Percentiles rank a stretch among this genome's conserved stretches.
phyloP scores from a whole-genome alignment of 2,888 invertebrate species.

The Polylopha cassiicola region DNA sequence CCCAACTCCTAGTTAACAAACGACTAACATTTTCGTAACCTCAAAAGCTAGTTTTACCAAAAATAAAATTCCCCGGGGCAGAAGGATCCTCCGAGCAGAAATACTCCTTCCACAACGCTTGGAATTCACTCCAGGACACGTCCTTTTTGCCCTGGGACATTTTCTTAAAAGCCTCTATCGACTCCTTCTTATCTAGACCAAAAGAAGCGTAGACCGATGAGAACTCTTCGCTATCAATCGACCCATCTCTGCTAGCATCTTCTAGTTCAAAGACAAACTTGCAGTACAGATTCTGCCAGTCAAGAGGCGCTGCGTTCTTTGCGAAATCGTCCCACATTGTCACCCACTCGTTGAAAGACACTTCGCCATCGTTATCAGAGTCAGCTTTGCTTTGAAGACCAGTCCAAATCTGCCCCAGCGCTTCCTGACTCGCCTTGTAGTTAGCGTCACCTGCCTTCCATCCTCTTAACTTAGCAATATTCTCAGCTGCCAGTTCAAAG shows the following conservation, averaged over 20 bases:
- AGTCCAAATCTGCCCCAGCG: constrained; percentile 89
- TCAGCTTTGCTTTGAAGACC: constrained; percentile 89
- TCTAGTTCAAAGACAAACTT: constrained; percentile 92
- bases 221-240: constrained; percentile 89
- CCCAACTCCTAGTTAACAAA: too few relatives aligned
- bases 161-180: constrained; percentile 85
- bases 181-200: constrained; percentile 84
- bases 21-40: constrained; percentile 1
- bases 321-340: constrained; percentile 90
- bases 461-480: constrained; percentile 86
- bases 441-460: constrained; percentile 85
- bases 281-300: constrained; percentile 91
- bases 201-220: constrained; percentile 88
- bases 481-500: constrained; percentile 90
- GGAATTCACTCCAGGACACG: constrained; percentile 86
- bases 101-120: constrained; percentile 89
- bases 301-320: constrained; percentile 83
- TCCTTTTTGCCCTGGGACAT: constrained; percentile 85
- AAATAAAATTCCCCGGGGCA: constrained; percentile 91
- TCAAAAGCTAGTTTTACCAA: constrained; percentile 87
- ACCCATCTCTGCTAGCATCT: constrained; percentile 87
- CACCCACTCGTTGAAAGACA: constrained; percentile 92
- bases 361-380: constrained; percentile 89
- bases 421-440: constrained; percentile 83
- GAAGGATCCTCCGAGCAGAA: constrained; percentile 87